Percentiles rank a stretch among this genome's conserved stretches.
Evolutionary conservation across 2,797 vertebrate genomes (phyloP).

Genomic region (Centropyge bicolor): DNA sequence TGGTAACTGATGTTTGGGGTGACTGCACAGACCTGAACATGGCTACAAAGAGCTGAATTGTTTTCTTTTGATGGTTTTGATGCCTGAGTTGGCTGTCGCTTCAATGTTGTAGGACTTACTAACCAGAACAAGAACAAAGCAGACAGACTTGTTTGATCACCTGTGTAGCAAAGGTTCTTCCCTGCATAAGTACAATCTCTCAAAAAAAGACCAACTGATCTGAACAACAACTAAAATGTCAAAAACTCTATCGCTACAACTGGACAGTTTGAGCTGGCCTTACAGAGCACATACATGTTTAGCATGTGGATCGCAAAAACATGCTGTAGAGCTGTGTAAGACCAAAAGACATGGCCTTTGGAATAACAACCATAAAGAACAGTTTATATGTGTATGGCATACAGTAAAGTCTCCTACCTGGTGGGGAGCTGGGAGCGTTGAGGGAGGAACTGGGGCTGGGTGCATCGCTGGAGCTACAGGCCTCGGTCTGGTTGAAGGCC

Average conservation of each 20-base stretch:
- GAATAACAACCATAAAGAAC: not conserved
- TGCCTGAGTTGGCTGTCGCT: not conserved
- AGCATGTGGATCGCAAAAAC: not conserved
- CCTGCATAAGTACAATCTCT: not conserved
- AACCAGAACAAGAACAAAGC: slow-evolving; percentile 33
- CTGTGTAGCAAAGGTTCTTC: not conserved
- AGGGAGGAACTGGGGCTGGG: slow-evolving; percentile 87
- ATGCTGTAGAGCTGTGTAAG: not conserved
- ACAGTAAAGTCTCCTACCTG: slow-evolving; percentile 80
- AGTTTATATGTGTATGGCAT: not conserved
- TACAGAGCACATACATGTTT: not conserved
- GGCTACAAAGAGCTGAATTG: not conserved
- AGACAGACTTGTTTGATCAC: slow-evolving; percentile 10
- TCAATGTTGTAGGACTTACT: slow-evolving; percentile 2
- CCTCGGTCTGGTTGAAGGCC: slow-evolving; percentile 91
- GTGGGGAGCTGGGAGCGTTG: slow-evolving; percentile 90
- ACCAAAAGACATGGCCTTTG: not conserved
- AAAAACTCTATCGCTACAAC: not conserved
- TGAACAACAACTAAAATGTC: not conserved
- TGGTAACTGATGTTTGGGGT: not conserved
- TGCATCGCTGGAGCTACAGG: slow-evolving; percentile 86
- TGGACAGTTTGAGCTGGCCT: not conserved
- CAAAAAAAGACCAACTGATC: not conserved
- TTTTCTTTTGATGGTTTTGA: not conserved
- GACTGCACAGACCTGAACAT: not conserved